Evolutionary conservation across 37 sponge, comb jelly and placozoan species (phyloP).

Genomic region (Bolinopsis microptera): DNA sequence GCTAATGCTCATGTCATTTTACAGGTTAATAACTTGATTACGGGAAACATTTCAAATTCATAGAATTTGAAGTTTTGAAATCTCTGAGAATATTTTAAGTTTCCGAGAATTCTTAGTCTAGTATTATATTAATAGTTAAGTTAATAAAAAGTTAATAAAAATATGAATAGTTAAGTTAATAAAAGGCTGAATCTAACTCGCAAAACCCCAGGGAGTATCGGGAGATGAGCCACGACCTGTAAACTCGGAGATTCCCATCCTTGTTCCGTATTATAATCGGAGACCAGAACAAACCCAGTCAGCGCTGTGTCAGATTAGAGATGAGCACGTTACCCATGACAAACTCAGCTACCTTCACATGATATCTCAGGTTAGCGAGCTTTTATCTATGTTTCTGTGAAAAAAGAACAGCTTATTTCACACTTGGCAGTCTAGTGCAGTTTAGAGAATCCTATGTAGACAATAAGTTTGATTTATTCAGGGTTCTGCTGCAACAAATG

Average conservation of each 20-base stretch:
- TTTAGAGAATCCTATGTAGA: too few species aligned
- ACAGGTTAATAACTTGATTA: conserved; percentile 6
- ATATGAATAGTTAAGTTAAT: too few species aligned
- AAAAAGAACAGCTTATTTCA: too few species aligned
- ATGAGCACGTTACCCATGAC: conserved; percentile 31
- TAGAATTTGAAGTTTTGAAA: too few species aligned
- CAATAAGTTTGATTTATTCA: too few species aligned
- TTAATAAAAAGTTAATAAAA: too few species aligned
- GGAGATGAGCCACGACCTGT: conserved; percentile 6
- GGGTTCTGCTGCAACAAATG: neutral
- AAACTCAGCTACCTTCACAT: conserved; percentile 66
- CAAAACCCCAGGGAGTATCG: conserved; percentile 16
- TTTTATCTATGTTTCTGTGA: neutral
- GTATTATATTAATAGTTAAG: too few species aligned
- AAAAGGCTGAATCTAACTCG: too few species aligned
- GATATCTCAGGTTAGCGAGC: conserved; percentile 22
- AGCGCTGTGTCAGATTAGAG: neutral
- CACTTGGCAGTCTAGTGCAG: too few species aligned
- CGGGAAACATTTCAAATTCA: too few species aligned
- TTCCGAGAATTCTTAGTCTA: too few species aligned
- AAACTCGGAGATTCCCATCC: conserved; percentile 31
- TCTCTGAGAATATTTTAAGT: too few species aligned
- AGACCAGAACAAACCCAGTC: neutral
- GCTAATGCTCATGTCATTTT: conserved; percentile 68
- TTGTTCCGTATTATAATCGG: conserved; percentile 35